Evolutionary conservation across 2,113 vertebrate genomes (phyloP), one percentile per base, ranked within the genome.

Genomic region (Pholis gunnellus): DNA sequence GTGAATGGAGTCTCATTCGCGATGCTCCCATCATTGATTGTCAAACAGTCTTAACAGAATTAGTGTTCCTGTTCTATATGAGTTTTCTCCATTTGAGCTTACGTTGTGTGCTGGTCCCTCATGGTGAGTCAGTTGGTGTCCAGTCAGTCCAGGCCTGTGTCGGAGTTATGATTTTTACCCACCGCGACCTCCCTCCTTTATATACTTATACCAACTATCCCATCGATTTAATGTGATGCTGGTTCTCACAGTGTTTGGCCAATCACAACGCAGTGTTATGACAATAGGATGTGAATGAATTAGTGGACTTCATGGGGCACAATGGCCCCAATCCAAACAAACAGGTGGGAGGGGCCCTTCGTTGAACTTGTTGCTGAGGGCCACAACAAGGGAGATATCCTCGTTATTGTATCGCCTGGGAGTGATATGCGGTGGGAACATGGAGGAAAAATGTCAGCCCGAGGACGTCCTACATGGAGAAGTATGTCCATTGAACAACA

Each of bases 201-300:
- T 89, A 91, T 88, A 95, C 89, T 88, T 89, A 81, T 86, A 79
- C 73, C 79, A 88, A 40, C 86, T 84, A 63, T 88, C 78, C 59
- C 74, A 56, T 77, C 57, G 65, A 81, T 86, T 88, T 90, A 90
- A 92, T 91, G 83, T 57, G 56, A 88, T 87, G 83, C 83, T 40
- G 82, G 90, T 95, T 96, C 95, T 93, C 95, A 95, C 92, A 90
- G 78, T 61, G 57, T 75, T 82, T n/a, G 85, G 50, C 95, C 95
- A 96, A 95, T 95, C 93, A 88, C 86, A 70, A 81, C 71, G 67
- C 90, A 75, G 57, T 8, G 11, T 80, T 80, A 52, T 86, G 82
- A 94, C 93, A 95, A 94, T 92, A 84, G 86, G 78, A 84, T 54
- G 85, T 86, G 92, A 78, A 88, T 90, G 79, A 93, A 94, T 94